Conservation (phyloP, 2,113 vertebrate genomes). For the Rhodinocichla rosea region DNA sequence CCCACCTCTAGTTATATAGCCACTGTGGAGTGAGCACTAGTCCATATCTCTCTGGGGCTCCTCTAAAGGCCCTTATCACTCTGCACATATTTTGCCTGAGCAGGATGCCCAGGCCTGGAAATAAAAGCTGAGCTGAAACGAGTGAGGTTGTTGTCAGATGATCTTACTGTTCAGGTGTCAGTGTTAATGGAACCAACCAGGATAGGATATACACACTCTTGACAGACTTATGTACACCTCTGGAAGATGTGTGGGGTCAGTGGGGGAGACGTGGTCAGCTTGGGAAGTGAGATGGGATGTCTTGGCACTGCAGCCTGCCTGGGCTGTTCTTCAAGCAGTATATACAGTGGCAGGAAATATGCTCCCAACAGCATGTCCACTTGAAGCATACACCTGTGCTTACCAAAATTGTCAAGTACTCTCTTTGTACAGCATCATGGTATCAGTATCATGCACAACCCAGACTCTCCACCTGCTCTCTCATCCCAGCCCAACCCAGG, state of each 20-base stretch:
- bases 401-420: not conserved
- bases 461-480: not conserved
- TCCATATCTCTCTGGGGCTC: not conserved
- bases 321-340: not conserved
- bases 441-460: not conserved
- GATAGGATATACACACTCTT: not conserved
- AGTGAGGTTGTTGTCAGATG: not conserved
- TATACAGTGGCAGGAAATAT: not conserved
- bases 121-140: not conserved
- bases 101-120: not conserved
- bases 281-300: not conserved
- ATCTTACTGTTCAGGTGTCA: not conserved
- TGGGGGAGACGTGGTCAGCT: fast-evolving
- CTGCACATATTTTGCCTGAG: not conserved
- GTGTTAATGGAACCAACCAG: not conserved
- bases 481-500: not conserved
- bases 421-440: not conserved
- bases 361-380: not conserved
- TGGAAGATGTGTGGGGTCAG: not conserved
- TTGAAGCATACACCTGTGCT: not conserved
- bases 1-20: not conserved
- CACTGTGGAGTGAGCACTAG: not conserved
- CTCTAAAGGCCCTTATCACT: not conserved
- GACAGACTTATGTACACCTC: not conserved
- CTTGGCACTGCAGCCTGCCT: not conserved